Evolutionary conservation across 2,113 vertebrate genomes (phyloP).

Genomic region (Corythaixoides concolor): DNA sequence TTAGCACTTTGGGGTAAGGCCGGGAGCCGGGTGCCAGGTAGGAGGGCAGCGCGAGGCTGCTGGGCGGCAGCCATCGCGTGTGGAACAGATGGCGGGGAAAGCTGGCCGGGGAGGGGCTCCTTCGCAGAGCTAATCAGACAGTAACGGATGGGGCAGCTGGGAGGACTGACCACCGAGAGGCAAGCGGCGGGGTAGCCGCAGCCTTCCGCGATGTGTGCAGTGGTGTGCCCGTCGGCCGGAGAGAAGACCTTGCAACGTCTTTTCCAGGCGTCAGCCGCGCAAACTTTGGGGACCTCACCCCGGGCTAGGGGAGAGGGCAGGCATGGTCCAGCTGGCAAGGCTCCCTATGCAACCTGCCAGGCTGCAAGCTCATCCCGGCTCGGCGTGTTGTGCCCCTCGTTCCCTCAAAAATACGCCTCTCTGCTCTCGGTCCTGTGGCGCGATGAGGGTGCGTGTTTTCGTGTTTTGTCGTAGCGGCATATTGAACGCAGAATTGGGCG

Average conservation of each 20-base stretch:
- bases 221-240: constrained; percentile 91
- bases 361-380: neutral
- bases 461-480: accelerated
- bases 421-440: neutral
- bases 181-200: constrained; percentile 78
- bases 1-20: constrained; percentile 90
- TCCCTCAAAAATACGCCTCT: neutral
- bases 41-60: constrained; percentile 86
- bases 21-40: constrained; percentile 88
- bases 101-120: constrained; percentile 99
- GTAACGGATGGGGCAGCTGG: constrained; percentile 99
- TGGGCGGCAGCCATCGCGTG: constrained; percentile 98
- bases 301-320: accelerated
- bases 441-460: neutral
- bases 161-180: constrained; percentile 94
- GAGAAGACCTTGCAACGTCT: constrained; percentile 89
- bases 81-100: constrained; percentile 98
- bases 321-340: no score
- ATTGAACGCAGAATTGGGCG: neutral
- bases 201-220: constrained; percentile 93
- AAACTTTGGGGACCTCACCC: neutral
- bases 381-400: neutral
- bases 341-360: neutral
- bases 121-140: constrained; percentile 99
- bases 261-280: constrained; percentile 59